phyloP scores from a whole-genome alignment of 2,113 vertebrate species.

The Oreocharis arfaki region DNA sequence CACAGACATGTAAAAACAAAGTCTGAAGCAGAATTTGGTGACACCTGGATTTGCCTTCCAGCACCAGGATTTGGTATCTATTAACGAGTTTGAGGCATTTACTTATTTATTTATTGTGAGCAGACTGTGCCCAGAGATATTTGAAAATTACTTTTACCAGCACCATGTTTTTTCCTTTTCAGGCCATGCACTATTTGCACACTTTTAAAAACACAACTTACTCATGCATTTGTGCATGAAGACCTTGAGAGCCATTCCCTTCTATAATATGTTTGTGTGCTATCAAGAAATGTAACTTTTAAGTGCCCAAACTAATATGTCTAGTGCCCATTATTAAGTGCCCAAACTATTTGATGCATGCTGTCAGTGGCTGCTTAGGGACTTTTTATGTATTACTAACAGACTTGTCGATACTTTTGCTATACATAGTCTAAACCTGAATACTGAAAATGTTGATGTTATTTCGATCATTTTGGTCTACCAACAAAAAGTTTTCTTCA shows the following conservation, averaged over 20 bases:
- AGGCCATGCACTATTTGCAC: background rate
- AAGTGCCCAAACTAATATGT: background rate
- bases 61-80: background rate
- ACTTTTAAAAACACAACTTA: background rate
- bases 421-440: background rate
- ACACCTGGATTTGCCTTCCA: background rate
- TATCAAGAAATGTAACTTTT: background rate
- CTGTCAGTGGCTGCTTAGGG: background rate
- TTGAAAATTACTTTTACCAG: background rate
- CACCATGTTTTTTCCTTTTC: background rate
- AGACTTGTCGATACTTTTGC: background rate
- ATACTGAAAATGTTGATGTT: background rate
- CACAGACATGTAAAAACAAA: background rate
- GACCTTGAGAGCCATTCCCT: background rate
- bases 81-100: background rate
- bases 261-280: background rate
- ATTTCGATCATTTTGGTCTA: background rate
- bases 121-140: background rate
- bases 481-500: background rate
- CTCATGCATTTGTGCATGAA: background rate
- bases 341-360: rapidly evolving
- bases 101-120: background rate
- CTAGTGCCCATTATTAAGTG: background rate
- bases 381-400: background rate
- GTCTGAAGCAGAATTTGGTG: background rate